phyloP scores from a whole-genome alignment of 2,797 vertebrate species.

The Melanogrammus aeglefinus region DNA sequence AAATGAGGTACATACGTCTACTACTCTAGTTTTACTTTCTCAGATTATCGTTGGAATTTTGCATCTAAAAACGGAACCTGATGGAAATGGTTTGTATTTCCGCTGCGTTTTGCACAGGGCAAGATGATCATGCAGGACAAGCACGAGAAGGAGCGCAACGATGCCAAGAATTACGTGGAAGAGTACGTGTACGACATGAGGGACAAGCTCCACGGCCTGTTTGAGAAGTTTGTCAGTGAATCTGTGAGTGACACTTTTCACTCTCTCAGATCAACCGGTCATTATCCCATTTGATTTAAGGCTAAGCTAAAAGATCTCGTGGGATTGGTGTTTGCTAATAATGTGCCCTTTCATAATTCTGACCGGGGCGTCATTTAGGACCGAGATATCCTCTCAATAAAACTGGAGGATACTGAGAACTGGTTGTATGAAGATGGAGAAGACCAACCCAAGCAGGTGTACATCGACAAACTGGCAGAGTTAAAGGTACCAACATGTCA shows the following conservation, averaged over 20 bases:
- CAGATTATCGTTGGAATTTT: background rate
- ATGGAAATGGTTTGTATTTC: slow-evolving; percentile 11
- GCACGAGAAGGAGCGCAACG: slow-evolving; percentile 95
- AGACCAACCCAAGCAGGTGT: slow-evolving; percentile 96
- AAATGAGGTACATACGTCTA: slow-evolving; percentile 82
- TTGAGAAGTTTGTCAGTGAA: slow-evolving; percentile 92
- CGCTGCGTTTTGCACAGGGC: slow-evolving; percentile 72
- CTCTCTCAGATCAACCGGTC: background rate
- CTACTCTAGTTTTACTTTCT: background rate
- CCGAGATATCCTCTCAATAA: slow-evolving; percentile 84
- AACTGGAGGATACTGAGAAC: slow-evolving; percentile 93
- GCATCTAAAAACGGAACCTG: background rate
- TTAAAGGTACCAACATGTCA: slow-evolving; percentile 79
- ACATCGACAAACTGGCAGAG: slow-evolving; percentile 92
- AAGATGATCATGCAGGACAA: slow-evolving; percentile 99
- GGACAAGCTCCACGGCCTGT: slow-evolving; percentile 86
- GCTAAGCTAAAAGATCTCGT: background rate
- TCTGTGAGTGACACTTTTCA: slow-evolving; percentile 73
- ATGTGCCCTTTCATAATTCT: background rate
- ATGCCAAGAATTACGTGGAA: slow-evolving; percentile 95
- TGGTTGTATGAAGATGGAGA: slow-evolving; percentile 99
- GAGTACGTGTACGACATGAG: slow-evolving; percentile 99
- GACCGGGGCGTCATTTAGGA: slow-evolving; percentile 72
- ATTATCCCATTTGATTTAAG: background rate
- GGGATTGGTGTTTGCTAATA: background rate